Base-by-base conservation (phyloP, 2,113 vertebrate species). In the Phyllopteryx taeniolatus region DNA sequence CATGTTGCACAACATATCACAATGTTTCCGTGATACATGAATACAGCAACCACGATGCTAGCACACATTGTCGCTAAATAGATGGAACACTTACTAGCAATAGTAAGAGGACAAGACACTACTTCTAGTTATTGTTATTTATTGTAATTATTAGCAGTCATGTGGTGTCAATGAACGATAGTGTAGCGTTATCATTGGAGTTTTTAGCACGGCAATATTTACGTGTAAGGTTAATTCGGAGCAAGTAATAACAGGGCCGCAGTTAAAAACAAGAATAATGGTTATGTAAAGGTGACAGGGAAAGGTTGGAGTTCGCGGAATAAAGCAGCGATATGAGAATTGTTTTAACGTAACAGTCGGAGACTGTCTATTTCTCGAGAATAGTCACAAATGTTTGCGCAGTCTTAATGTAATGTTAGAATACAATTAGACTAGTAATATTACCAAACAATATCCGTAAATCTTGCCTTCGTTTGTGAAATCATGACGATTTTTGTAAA, bases 1-100 rank as follows among this genome's bases (percentile, higher is more conserved):
- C 77, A 85, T 83, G 79, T 83, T 77, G 79, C 88, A 91, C 90
- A 82, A 85, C 86, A 83, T 84, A 76, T 89, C 85, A 92, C 90
- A 87, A 86, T 82, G 80, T 79, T 75, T 70, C 71, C 76, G 83
- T 43, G 77, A 81, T 77, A 68, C 79, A 89, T 31, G 67, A 80
- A 80, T 72, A 68, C 51, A 79, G 72, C 79, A 81, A 82, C 68
- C 75, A 87, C 35, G 35, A 35, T n/a, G n/a, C 53, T 22, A n/a
- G 53, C 20, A n/a, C 49, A 51, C 49, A 7, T 17, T 15, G 22
- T 59, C 11, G 22, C 63, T 80, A 76, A 76, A 74, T 83, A 77
- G 72, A 22, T 56, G n/a, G 22, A 31, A 31, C 22, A 59, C 22
- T 57, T 57, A 8, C 19, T 53, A 53, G 49, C 49, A 2, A 53